Percentiles rank a stretch among this genome's conserved stretches.
These are phyloP conservation scores for Perithous albicinctus DNA, from an alignment of 2,888 invertebrate genomes.

Conservation along the genomic window DNA sequence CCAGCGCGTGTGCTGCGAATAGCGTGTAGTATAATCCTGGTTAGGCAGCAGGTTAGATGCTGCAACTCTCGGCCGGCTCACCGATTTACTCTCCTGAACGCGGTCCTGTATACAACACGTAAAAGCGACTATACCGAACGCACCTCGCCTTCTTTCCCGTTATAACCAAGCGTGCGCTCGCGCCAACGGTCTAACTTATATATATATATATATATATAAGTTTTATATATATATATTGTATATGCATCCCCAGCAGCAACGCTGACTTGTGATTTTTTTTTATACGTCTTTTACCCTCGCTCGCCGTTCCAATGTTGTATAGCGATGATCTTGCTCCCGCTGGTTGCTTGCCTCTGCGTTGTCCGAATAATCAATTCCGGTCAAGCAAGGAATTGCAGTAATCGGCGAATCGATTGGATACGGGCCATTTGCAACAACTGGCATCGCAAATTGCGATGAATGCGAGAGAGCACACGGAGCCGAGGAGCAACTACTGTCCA, in stretches of 20 bases:
- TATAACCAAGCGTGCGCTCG: slow-evolving; percentile 65
- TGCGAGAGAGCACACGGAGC: slow-evolving; percentile 5
- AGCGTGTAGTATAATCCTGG: slow-evolving; percentile 28
- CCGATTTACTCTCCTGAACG: slow-evolving; percentile 15
- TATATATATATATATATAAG: not conserved
- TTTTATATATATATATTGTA: slow-evolving; percentile 37
- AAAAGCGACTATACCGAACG: slow-evolving; percentile 52
- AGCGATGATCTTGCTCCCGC: not conserved
- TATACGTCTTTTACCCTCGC: not conserved
- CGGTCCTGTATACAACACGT: slow-evolving; percentile 52
- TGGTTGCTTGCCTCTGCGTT: slow-evolving; percentile 6
- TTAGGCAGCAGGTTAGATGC: slow-evolving; percentile 19
- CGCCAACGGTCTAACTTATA: slow-evolving; percentile 37
- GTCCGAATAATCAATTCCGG: slow-evolving; percentile 42
- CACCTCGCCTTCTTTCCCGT: slow-evolving; percentile 65
- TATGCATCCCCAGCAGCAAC: slow-evolving; percentile 42
- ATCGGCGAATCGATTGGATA: slow-evolving; percentile 56
- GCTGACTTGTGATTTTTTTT: slow-evolving; percentile 34
- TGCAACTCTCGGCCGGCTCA: not conserved
- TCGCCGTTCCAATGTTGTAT: slow-evolving; percentile 1
- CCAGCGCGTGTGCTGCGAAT: slow-evolving; percentile 16
- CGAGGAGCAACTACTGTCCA: slow-evolving; percentile 32
- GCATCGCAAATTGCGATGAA: slow-evolving; percentile 46
- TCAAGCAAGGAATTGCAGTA: slow-evolving; percentile 30
- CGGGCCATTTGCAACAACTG: slow-evolving; percentile 59